Percentiles rank a stretch among this genome's conserved stretches.
Conservation (phyloP, 2,888 invertebrate species). For the Dynastes hyllus region DNA sequence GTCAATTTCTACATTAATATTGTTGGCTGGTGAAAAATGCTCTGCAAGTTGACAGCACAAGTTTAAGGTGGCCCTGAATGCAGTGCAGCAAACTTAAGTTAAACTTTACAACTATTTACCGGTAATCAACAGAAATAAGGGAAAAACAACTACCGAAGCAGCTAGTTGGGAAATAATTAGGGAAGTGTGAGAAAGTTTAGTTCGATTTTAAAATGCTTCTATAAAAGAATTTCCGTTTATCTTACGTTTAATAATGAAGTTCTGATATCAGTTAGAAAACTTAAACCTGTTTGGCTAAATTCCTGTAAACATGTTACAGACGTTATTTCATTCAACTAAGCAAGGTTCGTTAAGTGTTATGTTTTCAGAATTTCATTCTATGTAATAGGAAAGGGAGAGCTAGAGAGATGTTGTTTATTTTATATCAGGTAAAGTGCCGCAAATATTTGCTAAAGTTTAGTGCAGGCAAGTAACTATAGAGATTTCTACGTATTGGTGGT, state of each 20-base stretch:
- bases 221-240: no score
- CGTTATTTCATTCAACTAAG: no score
- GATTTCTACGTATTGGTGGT: no score
- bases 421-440: neutral
- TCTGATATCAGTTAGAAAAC: no score
- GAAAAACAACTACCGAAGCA: neutral
- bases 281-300: no score
- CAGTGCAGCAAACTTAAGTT: conserved; percentile 36
- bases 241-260: no score
- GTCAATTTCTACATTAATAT: conserved; percentile 30
- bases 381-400: no score
- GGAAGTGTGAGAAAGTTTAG: conserved; percentile 4
- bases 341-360: no score
- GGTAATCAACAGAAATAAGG: conserved; percentile 1
- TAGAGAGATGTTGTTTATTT: no score
- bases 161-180: conserved; percentile 13
- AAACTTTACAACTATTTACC: conserved; percentile 25
- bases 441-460: neutral
- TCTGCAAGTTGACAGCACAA: conserved; percentile 7
- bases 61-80: conserved; percentile 5
- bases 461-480: no score
- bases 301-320: no score
- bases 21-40: conserved; percentile 18
- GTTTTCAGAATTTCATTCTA: no score
- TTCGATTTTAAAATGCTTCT: conserved; percentile 5